Base-by-base conservation (phyloP, 1,140 invertebrate genomes). In the Sitobion miscanthi region DNA sequence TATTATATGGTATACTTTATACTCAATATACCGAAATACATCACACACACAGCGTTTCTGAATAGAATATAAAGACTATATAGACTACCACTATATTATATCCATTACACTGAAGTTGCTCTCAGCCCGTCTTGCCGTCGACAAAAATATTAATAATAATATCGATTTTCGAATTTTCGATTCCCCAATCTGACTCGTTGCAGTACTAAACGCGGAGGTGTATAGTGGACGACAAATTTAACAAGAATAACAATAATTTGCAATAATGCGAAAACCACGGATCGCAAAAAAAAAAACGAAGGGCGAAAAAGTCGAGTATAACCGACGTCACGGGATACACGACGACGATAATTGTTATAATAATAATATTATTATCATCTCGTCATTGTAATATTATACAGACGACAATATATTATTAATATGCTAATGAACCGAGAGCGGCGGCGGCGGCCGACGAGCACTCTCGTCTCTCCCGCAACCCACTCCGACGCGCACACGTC, bases 351-450 rank as follows among this genome's bases (percentile, higher is more conserved):
- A 30, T 14, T n/a, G 17, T 77, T n/a, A 5, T 23, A 20, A 52
- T 52, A 52, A n/a, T 17, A n/a, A n/a, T 77, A 77, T 14, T 77
- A 35, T 77, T 77, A 86, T 45, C 45, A 30, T n/a, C 45, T 47
- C 14, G 42, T 86, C 38, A 47, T 86, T 86, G 30, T 17, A 25
- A 47, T 85, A 25, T 25, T 42, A 85, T 85, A 42, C 23, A 38
- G 45, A 47, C 14, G 23, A 86, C 85, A 86, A 86, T 86, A 86
- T 47, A 85, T 42, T 86, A 87, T 42, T 86, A 87, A 54, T 54
- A 89, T 89, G 87, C 21, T 89, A 54, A 89, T 89, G 87, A 89
- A 89, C 47, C 1, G 14, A 30, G 45, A n/a, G 6, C 25, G 25
- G 17, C 38, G 83, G n/a, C 6, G 23, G 47, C 38, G 85, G n/a